Evolutionary conservation across 2,113 vertebrate genomes (phyloP), one percentile per base, ranked within the genome.

Genomic region (Serinus canaria): DNA sequence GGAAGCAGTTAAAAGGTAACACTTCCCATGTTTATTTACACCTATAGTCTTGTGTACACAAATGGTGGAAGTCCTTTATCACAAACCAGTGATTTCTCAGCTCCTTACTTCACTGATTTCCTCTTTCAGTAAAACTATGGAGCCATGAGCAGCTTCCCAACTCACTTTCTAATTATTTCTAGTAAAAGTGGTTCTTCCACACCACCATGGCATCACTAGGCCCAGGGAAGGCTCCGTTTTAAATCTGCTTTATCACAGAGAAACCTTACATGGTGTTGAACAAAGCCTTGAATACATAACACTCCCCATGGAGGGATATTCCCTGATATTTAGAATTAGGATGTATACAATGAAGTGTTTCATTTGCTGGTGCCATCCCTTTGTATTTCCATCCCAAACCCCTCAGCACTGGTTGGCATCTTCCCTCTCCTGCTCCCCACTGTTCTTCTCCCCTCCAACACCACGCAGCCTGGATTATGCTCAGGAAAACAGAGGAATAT

Each of bases 1-100:
- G 93, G 95, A 97, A 96, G 91, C 90, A 50, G 83, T 92, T 94
- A 46, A 77, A 90, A 84, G 79, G 50, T 89, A 90, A 53, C 68
- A 27, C 60, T 89, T 94, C 87, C 95, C 83, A 35, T 44, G 84
- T 84, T 87, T 93, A 89, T 88, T 93, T 91, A 89, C 79, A 87
- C 69, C 53, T 85, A 47, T 53, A 95, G 85, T 94, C 74, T 58
- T 68, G 28, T 30, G 75, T 84, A 93, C 60, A 92, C 95, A 97
- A 96, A 95, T 60, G 92, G 72, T 85, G 94, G 95, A 95, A 97
- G 81, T 47, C 1, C 31, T 35, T 59, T 74, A 70, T 50, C 49
- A 62, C 67, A 76, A 25, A 10, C 14, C 53, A 75, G 43, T 5
- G n/a, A 18, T 78, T 89, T 87, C 80, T 83, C 83, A 95, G 87